phyloP scores from a whole-genome alignment of 1,140 invertebrate species.

The Ctenoplectra terminalis region DNA sequence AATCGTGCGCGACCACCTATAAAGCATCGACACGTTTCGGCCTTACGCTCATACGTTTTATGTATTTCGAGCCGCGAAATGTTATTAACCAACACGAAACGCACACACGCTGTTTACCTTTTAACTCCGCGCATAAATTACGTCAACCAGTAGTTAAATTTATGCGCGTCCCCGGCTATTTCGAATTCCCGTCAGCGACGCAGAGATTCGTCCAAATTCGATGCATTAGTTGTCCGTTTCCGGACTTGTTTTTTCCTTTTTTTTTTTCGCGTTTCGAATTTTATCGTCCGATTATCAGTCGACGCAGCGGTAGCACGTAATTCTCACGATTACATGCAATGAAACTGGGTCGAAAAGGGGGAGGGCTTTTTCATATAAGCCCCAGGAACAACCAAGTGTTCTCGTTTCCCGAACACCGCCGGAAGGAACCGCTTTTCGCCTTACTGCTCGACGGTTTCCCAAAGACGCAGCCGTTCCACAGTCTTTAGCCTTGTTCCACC shows the following conservation, averaged over 20 bases:
- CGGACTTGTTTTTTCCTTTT: too few relatives aligned
- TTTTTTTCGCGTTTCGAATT: neutral
- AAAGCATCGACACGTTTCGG: slow-evolving; percentile 19
- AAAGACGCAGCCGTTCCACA: neutral
- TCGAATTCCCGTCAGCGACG: neutral
- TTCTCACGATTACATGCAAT: slow-evolving; percentile 48
- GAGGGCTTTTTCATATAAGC: slow-evolving; percentile 20
- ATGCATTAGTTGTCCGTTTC: slow-evolving; percentile 6
- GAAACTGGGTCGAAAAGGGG: slow-evolving; percentile 34
- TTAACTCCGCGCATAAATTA: slow-evolving; percentile 20
- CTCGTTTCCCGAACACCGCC: neutral
- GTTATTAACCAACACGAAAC: slow-evolving; percentile 17
- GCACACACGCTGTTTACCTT: slow-evolving; percentile 18
- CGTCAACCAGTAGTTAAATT: neutral
- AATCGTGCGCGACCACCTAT: neutral
- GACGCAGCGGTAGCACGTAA: slow-evolving; percentile 34
- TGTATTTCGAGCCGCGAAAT: neutral
- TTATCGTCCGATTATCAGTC: slow-evolving; percentile 19
- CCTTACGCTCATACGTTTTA: neutral
- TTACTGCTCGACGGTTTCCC: neutral
- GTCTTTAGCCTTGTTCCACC: too few relatives aligned
- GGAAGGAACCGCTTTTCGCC: slow-evolving; percentile 34
- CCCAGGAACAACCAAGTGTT: neutral
- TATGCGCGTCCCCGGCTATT: slow-evolving; percentile 2
- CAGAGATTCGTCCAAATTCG: neutral